A percentile compares a stretch with the other conserved stretches of the same genome.
These are phyloP conservation scores for Progne subis DNA, from an alignment of 2,113 vertebrate species.

Conservation along the genomic window DNA sequence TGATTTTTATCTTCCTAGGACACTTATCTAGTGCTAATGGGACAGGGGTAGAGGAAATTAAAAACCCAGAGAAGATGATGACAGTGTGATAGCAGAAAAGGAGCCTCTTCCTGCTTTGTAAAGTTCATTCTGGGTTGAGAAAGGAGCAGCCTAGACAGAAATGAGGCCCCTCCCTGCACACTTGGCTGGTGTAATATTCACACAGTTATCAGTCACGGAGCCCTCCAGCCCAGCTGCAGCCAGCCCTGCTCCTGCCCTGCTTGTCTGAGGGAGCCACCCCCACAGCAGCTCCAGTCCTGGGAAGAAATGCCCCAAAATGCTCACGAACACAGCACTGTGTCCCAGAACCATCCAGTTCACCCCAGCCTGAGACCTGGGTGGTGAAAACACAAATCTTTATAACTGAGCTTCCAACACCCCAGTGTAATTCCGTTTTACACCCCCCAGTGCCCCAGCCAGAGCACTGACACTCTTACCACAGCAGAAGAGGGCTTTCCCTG, in stretches of 20 bases:
- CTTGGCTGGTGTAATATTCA: neutral
- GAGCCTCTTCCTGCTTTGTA: neutral
- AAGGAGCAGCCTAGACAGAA: neutral
- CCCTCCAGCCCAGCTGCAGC: neutral
- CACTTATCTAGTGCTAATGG: neutral
- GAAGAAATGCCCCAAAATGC: neutral
- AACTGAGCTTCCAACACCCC: neutral
- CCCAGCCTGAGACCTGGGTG: neutral
- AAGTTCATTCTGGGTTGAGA: neutral
- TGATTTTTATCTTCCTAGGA: constrained; percentile 21
- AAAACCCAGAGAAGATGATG: neutral
- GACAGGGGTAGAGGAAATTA: neutral
- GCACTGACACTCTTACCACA: fast-evolving
- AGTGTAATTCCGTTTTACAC: neutral
- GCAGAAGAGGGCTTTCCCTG: neutral
- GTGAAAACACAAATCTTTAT: neutral
- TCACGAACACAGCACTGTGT: neutral
- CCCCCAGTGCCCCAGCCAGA: neutral
- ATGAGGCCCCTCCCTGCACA: neutral
- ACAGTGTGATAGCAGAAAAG: neutral
- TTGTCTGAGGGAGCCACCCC: fast-evolving
- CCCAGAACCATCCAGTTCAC: fast-evolving
- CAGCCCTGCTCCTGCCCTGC: neutral
- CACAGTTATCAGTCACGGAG: fast-evolving
- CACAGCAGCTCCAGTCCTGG: fast-evolving